Evolutionary conservation across 2,113 vertebrate species (phyloP).

Genomic region (Brachyhypopomus occidentalis): DNA sequence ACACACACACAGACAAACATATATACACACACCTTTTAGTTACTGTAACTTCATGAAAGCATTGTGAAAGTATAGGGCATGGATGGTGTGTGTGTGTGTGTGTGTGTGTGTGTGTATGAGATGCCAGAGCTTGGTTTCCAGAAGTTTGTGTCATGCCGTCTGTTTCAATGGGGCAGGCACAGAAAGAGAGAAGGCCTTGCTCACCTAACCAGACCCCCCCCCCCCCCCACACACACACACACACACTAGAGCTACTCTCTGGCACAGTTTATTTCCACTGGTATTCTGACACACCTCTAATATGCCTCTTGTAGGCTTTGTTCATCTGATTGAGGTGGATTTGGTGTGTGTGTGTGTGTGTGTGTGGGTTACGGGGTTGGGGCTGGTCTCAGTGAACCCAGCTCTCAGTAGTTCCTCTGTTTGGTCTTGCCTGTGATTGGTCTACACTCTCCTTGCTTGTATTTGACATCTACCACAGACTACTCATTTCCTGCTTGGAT

Average conservation of each 20-base stretch:
- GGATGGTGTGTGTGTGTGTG: neutral
- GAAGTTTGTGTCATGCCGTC: neutral
- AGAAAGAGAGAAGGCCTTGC: no score
- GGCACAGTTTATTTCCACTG: no score
- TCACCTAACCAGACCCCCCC: no score
- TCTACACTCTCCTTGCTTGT: neutral
- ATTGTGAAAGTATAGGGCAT: neutral
- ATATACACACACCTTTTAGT: no score
- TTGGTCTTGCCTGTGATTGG: neutral
- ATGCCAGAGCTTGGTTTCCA: neutral
- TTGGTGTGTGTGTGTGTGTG: constrained; percentile 13
- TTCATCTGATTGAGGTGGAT: neutral
- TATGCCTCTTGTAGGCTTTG: no score
- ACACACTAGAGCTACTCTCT: no score
- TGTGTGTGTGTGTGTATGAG: neutral
- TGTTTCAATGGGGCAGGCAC: no score
- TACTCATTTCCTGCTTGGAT: neutral
- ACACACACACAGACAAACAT: no score
- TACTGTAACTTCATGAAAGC: neutral
- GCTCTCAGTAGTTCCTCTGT: neutral
- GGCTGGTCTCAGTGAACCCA: neutral
- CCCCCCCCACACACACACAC: no score
- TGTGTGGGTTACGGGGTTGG: constrained; percentile 4
- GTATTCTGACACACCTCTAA: no score
- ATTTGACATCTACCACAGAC: neutral